Evolutionary conservation across 2,113 vertebrate species (phyloP), one percentile per base, ranked within the genome.

Genomic region (Boleophthalmus pectinirostris): DNA sequence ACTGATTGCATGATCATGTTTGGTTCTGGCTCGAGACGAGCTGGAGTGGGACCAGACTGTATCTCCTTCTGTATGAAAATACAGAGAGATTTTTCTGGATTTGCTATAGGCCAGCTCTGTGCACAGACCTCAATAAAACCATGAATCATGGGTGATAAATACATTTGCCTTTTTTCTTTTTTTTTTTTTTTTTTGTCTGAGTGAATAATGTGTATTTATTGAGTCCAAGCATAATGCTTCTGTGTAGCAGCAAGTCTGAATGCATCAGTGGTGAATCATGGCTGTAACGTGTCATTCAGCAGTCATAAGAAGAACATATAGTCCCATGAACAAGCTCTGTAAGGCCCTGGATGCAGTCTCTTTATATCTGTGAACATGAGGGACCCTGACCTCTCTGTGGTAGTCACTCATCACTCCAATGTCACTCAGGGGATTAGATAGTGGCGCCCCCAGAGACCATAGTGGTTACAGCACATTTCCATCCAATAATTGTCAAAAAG

Each of bases 351-450:
- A 66, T 51, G 20, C 63, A 8, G 65, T 46, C 43, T 23, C 38
- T 43, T 71, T 35, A 57, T 21, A 33, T 60, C 54, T 51, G 29
- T 0, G 21, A 78, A 70, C 67, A 58, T 68, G 57, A 10, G n/a
- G 38, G 72, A 75, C 82, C 77, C 75, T 73, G 57, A 78, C 49
- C 57, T 38, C 1, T 1, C 65, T 61, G 21, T 8, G 45, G 72
- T 75, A 63, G n/a, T 71, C 16, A 24, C 56, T 68, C 72, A 65
- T 68, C 2, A 4, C 63, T 70, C 74, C 45, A 35, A 77, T 70
- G 73, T 77, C 74, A 60, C 61, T 68, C 70, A 58, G 24, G 71
- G 65, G 25, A 21, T 46, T 75, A 69, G 14, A 43, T 66, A 23
- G 73, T 45, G 33, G 35, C 68, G 58, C 71, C 74, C 16, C 23